Evolutionary conservation across 2,888 invertebrate genomes (phyloP), one percentile per base, ranked within the genome.

Genomic region (Physocephala rufipes): DNA sequence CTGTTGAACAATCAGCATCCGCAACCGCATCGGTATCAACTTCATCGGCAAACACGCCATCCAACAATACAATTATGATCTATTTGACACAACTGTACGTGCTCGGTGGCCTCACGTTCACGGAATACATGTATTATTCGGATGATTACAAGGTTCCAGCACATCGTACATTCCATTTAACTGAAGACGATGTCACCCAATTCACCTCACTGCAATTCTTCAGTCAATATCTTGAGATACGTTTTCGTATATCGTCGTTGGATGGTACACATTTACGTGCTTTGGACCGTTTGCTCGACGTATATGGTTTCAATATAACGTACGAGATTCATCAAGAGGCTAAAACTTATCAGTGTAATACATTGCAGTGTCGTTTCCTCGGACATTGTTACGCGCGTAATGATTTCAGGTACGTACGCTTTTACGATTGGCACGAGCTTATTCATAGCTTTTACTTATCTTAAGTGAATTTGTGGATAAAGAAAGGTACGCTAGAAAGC

Each of bases 271-370:
- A 96, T 86, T 87, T 96, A 71, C 88, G 96, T 5, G 95, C 95
- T 0, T 87, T 95, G 75, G 90, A 93, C 81, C 91, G 92, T 70
- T 89, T 96, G 43, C 88, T 96, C 73, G 92, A 95, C 74, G 94
- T 95, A 53, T 95, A 93, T 82, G 96, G 96, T 16, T 96, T 97
- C 87, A 96, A 97, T 87, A 91, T 96, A 79, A 96, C 96, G 30
- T 96, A 96, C 84, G 94, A 95, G 82, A 91, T 95, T 77, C 89
- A 88, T 67, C 74, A 78, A 12, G 86, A 88, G n/a, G 87, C 89
- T 26, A 88, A 90, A 77, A 79, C 85, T 1, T 87, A 89, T 62
- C 90, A 92, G 26, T 96, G 96, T 85, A 93, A 93, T 74, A 91
- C 94, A 71, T 89, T 91, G 76, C 91, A 91, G 78, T 96, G 96